A percentile compares a stretch with the other conserved stretches of the same genome.
Conservation (phyloP, 35 echinoderm and acorn worm genomes). For the Apostichopus japonicus region DNA sequence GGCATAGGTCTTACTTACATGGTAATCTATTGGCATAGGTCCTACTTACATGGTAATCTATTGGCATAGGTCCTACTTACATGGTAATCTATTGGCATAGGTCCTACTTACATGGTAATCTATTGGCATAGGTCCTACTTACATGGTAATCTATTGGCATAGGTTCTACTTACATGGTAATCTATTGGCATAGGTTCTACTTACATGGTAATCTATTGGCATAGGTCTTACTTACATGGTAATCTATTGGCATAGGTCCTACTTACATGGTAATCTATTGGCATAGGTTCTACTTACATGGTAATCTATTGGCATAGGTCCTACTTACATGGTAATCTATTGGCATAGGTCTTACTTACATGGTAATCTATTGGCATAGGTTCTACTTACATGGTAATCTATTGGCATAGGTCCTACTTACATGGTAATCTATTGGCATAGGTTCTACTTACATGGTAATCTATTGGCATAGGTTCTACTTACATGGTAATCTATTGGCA, state of each 20-base stretch:
- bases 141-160: no score
- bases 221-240: constrained; percentile 87
- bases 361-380: constrained; percentile 82
- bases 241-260: constrained; percentile 79
- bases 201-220: constrained; percentile 82
- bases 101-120: constrained; percentile 85
- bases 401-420: no score
- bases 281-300: no score
- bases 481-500: constrained; percentile 85
- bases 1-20: constrained; percentile 88
- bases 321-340: constrained; percentile 81
- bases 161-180: no score
- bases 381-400: no score
- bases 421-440: no score
- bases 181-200: background rate
- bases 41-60: no score
- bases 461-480: constrained; percentile 69
- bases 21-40: no score
- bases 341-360: constrained; percentile 80
- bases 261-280: no score
- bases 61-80: constrained; percentile 47
- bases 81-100: constrained; percentile 78
- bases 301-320: no score
- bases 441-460: constrained; percentile 77
- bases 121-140: constrained; percentile 80